Evolutionary conservation across 2,113 vertebrate genomes (phyloP).

Genomic region (Willisornis vidua): DNA sequence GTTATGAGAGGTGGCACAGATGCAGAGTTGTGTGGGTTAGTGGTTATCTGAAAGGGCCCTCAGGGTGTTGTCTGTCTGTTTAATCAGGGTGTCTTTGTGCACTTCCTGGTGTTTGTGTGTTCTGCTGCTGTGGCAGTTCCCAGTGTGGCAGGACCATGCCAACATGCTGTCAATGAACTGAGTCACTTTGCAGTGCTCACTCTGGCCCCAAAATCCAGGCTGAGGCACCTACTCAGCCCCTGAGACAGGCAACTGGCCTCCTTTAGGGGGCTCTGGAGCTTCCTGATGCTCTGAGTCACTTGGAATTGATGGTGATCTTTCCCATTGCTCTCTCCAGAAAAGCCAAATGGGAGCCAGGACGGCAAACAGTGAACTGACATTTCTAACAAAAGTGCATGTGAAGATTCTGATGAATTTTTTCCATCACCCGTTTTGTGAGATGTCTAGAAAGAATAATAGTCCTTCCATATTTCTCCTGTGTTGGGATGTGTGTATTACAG

Average conservation of each 20-base stretch:
- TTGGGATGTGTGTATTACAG: not conserved
- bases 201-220: not conserved
- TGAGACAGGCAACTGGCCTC: not conserved
- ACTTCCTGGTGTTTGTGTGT: not conserved
- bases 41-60: not conserved
- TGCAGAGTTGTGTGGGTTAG: not conserved
- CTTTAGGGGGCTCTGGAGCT: not conserved
- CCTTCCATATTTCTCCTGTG: not conserved
- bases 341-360: not conserved
- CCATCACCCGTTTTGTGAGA: not conserved
- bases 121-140: not conserved
- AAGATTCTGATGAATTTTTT: not conserved
- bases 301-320: not conserved
- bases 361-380: not conserved
- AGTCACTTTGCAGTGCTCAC: not conserved
- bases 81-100: not conserved
- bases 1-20: not conserved
- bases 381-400: not conserved
- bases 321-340: not conserved
- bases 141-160: not conserved
- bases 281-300: not conserved
- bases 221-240: not conserved
- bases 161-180: not conserved
- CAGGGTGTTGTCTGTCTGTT: not conserved
- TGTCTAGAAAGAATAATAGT: not conserved